Evolutionary conservation across 2,113 vertebrate species (phyloP).

Genomic region (Leptocoma aspasia): DNA sequence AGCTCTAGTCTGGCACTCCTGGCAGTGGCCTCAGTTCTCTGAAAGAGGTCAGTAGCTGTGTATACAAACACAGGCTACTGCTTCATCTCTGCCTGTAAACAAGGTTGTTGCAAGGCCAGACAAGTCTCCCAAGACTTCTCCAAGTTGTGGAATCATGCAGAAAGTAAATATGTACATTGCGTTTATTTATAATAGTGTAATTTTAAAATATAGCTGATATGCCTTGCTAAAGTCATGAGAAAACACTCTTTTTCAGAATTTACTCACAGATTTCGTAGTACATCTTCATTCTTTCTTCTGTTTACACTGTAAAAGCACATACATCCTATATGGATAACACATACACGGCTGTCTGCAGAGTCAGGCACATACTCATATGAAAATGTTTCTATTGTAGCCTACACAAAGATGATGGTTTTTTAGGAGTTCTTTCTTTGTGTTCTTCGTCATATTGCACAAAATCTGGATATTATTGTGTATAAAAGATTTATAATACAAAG

Average conservation of each 20-base stretch:
- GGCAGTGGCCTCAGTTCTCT: not conserved
- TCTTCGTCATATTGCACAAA: conserved; percentile 20
- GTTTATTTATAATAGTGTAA: not conserved
- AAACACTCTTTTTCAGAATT: not conserved
- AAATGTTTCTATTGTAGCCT: not conserved
- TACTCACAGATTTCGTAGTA: not conserved
- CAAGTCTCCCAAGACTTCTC: not conserved
- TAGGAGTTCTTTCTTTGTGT: not conserved
- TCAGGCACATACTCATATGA: not conserved
- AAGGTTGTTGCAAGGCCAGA: not conserved
- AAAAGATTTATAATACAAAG: conserved; percentile 18
- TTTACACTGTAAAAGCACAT: not conserved
- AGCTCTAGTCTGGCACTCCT: not conserved
- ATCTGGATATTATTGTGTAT: conserved; percentile 1
- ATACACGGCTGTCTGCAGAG: not conserved
- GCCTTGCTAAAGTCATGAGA: not conserved
- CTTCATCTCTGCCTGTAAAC: not conserved
- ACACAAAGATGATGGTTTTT: conserved; percentile 32
- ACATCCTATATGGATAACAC: not conserved
- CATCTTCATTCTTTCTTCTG: not conserved
- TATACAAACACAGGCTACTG: not conserved
- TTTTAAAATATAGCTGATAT: not conserved
- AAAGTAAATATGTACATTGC: not conserved
- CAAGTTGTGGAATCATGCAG: not conserved
- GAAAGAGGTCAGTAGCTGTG: not conserved